Percentiles rank a stretch among this genome's conserved stretches.
Conservation (phyloP, 2,888 invertebrate genomes). For the Teleiodes luculella region DNA sequence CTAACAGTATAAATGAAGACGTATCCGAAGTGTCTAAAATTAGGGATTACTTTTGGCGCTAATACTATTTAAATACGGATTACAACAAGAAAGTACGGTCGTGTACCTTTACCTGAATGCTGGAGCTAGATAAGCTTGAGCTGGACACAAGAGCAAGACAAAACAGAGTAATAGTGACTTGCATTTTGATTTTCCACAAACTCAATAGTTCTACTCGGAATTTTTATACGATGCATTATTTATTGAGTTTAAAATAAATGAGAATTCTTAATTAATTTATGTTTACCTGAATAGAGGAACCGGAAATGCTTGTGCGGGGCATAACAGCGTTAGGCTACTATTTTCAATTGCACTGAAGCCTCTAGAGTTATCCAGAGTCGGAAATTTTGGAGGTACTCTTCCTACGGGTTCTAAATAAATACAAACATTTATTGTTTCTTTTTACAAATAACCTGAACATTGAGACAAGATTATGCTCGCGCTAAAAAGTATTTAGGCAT, state of each 20-base stretch:
- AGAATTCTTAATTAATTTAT: conserved; percentile 16
- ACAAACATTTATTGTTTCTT: conserved; percentile 16
- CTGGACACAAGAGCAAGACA: conserved; percentile 82
- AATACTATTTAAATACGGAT: conserved; percentile 39
- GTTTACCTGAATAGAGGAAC: conserved; percentile 81
- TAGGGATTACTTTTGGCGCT: conserved; percentile 85
- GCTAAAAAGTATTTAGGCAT: conserved; percentile 80
- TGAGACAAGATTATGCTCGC: conserved; percentile 82
- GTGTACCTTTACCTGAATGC: conserved; percentile 79
- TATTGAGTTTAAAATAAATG: too few species aligned
- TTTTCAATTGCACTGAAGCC: conserved; percentile 70
- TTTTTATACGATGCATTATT: too few species aligned
- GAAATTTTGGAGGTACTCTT: conserved; percentile 84
- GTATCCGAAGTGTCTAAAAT: conserved; percentile 69
- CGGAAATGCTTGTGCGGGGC: conserved; percentile 85
- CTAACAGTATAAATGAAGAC: conserved; percentile 44
- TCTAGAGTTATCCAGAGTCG: conserved; percentile 82
- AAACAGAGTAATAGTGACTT: conserved; percentile 1
- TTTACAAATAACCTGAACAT: conserved; percentile 79
- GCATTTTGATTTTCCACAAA: too few species aligned
- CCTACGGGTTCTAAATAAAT: conserved; percentile 77
- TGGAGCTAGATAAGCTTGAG: conserved; percentile 87
- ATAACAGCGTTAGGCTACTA: conserved; percentile 80
- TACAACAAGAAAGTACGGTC: conserved; percentile 22
- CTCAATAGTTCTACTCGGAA: too few species aligned